Base-by-base conservation (phyloP, 2,888 invertebrate species). In the Melitaea athalia region DNA sequence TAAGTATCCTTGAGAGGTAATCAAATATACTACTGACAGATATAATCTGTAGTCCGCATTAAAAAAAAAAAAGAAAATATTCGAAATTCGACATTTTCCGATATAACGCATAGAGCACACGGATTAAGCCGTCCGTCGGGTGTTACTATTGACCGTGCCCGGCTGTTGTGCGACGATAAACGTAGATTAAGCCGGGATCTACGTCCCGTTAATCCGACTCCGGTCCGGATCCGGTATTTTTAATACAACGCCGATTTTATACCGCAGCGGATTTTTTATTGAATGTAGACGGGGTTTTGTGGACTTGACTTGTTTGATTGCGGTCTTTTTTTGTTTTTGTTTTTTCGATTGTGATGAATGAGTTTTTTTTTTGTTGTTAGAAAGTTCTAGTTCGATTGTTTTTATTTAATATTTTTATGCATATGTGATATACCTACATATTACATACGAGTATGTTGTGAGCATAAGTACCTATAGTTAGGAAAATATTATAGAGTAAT, bases 131-230 rank as follows among this genome's bases (percentile, higher is more conserved):
- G 83, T 86, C 82, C 85, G 79, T 81, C 82, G 85, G 85, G 79
- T 81, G 83, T 83, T 76, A 76, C 73, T 74, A 74, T 75, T 83
- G 85, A 81, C 81, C 79, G 78, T 78, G 74, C 77, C 79, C 80
- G 85, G 80, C 87, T 90, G 90, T 78, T 81, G 77, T 78, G 78
- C 83, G 84, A 80, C 85, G 91, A 91, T 91, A 91, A 89, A 85
- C 84, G 85, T 81, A 87, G 87, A 88, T 89, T 88, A 85, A 85
- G 82, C 84, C 80, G 77, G 85, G 84, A 84, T 86, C 81, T 82
- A 85, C 86, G 84, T 84, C 77, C 79, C 79, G 76, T 85, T 38
- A 85, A 87, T 82, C 85, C 84, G 72, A 72, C 76, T 76, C 78
- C 79, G 77, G 55, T 72, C 74, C 79, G 76, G 78, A 75, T 73